These are phyloP conservation scores for Cepaea nemoralis DNA, from an alignment of 1,140 invertebrate species.

Conservation along the genomic window DNA sequence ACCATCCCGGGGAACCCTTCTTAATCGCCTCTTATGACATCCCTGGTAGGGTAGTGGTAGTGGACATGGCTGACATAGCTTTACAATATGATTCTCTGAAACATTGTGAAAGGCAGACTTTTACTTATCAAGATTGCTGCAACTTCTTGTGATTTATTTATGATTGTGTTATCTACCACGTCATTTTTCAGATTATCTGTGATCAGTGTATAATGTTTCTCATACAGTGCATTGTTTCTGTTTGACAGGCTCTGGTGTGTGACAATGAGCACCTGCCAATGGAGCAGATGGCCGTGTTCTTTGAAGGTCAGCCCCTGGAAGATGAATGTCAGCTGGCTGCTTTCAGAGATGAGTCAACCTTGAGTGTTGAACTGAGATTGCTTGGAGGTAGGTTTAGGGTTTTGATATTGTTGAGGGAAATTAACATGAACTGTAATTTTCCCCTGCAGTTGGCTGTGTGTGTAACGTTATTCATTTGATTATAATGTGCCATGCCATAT, in stretches of 20 bases:
- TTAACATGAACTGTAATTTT: not conserved
- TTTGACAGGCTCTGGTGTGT: slow-evolving; percentile 74
- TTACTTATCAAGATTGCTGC: no score
- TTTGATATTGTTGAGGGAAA: slow-evolving; percentile 15
- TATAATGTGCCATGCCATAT: not conserved
- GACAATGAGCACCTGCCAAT: slow-evolving; percentile 75
- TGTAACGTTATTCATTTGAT: not conserved
- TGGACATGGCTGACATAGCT: no score
- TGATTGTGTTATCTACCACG: not conserved
- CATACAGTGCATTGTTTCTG: slow-evolving; percentile 36
- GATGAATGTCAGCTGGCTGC: slow-evolving; percentile 75
- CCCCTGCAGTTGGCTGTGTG: no score
- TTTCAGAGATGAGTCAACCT: slow-evolving; percentile 62
- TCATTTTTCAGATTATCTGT: not conserved
- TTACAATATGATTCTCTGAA: no score
- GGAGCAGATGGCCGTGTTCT: slow-evolving; percentile 81
- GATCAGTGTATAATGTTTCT: not conserved
- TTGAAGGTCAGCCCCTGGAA: slow-evolving; percentile 81
- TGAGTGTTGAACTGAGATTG: slow-evolving; percentile 67
- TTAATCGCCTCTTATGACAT: no score
- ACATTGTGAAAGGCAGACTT: no score
- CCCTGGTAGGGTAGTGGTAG: no score
- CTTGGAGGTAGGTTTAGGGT: slow-evolving; percentile 66
- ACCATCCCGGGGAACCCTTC: no score
- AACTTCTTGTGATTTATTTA: not conserved